These are phyloP conservation scores for Tetramorium alpestre DNA, from an alignment of 1,140 invertebrate species.

Conservation along the genomic window DNA sequence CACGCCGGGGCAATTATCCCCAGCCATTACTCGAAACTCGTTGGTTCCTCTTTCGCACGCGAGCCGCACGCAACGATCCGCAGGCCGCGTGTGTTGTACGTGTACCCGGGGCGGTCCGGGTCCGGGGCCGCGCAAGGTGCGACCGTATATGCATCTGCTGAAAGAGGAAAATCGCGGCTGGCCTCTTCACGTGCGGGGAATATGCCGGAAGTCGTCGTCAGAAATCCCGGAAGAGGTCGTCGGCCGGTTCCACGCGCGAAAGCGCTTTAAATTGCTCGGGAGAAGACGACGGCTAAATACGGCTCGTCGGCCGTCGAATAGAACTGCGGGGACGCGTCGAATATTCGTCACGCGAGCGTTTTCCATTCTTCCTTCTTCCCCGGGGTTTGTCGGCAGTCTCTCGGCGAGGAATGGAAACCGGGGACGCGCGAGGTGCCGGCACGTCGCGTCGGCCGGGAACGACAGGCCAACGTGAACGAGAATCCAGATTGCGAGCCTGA, in stretches of 20 bases:
- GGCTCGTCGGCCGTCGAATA: constrained; percentile 31
- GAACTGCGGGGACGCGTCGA: constrained; percentile 40
- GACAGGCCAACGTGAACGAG: constrained; percentile 26
- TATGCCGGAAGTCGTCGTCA: constrained; percentile 72
- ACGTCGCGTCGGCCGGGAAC: constrained; percentile 34
- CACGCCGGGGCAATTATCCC: constrained; percentile 70
- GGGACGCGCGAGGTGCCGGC: constrained; percentile 18
- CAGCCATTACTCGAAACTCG: constrained; percentile 65
- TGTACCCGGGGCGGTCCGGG: constrained; percentile 43
- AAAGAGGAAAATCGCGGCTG: constrained; percentile 67
- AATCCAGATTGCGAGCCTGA: constrained; percentile 21
- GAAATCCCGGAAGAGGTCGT: constrained; percentile 61
- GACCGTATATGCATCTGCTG: constrained; percentile 56
- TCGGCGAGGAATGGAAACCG: constrained; percentile 29
- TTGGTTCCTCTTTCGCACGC: constrained; percentile 64
- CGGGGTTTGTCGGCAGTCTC: not conserved
- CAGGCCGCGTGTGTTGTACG: not conserved
- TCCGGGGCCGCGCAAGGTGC: constrained; percentile 12
- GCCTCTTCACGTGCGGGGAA: constrained; percentile 59
- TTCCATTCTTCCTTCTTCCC: constrained; percentile 30
- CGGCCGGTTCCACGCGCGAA: constrained; percentile 53
- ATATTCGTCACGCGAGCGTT: constrained; percentile 53
- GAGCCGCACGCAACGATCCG: constrained; percentile 64
- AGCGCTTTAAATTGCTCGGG: constrained; percentile 50
- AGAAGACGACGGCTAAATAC: constrained; percentile 49